Conservation (phyloP, 2,113 vertebrate genomes). For the Neodon shergylaensis region DNA sequence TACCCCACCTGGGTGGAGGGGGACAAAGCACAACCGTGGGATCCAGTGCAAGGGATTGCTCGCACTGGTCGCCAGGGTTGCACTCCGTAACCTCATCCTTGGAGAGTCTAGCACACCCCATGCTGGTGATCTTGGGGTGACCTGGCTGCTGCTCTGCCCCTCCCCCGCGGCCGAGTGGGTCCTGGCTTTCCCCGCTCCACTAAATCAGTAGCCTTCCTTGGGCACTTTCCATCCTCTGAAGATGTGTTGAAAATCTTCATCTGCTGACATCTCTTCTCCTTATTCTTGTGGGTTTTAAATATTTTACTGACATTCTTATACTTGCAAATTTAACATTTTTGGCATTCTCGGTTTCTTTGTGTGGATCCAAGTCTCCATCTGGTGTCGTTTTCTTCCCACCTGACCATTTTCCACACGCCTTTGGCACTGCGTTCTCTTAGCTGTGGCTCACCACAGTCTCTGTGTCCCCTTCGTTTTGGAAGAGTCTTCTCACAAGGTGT, state of each 20-base stretch:
- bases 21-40: background rate
- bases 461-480: slow-evolving; percentile 26
- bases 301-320: slow-evolving; percentile 64
- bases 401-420: slow-evolving; percentile 42
- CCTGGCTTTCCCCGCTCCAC: background rate
- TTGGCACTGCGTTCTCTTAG: slow-evolving; percentile 49
- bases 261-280: slow-evolving; percentile 46
- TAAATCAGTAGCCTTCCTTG: background rate
- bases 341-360: slow-evolving; percentile 59
- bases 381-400: slow-evolving; percentile 52
- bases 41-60: background rate
- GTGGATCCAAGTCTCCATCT: slow-evolving; percentile 47
- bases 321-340: slow-evolving; percentile 59
- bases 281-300: slow-evolving; percentile 69
- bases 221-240: slow-evolving; percentile 12
- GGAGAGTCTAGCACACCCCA: background rate
- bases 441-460: slow-evolving; percentile 11
- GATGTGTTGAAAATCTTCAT: slow-evolving; percentile 34
- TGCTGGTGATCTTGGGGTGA: background rate
- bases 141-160: background rate
- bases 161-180: background rate
- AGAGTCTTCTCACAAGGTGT: slow-evolving; percentile 5
- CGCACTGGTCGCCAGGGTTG: background rate
- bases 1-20: background rate
- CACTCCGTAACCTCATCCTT: background rate